These are phyloP conservation scores for Ariolimax columbianus DNA, from an alignment of 2,888 invertebrate genomes.

Conservation along the genomic window DNA sequence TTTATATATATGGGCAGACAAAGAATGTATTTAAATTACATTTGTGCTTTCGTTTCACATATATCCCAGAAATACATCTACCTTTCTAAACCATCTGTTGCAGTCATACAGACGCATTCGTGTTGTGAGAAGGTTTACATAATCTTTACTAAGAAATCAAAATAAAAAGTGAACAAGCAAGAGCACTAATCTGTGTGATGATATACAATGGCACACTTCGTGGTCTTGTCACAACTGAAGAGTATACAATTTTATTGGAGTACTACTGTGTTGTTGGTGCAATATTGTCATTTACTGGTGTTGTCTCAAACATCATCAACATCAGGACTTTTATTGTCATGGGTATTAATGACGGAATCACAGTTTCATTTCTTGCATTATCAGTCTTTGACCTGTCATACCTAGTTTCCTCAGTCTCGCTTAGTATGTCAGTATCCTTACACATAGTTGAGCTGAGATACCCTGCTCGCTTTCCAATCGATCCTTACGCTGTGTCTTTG, in stretches of 20 bases:
- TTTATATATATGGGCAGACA: no score
- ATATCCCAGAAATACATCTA: no score
- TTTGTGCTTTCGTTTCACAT: no score
- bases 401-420: not conserved
- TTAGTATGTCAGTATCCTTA: not conserved
- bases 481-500: not conserved
- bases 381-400: not conserved
- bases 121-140: no score
- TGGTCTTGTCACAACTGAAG: not conserved
- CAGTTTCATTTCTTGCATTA: constrained; percentile 14
- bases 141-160: no score
- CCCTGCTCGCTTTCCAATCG: not conserved
- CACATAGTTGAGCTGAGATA: not conserved
- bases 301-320: constrained; percentile 22
- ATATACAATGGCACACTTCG: not conserved
- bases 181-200: no score
- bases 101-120: no score
- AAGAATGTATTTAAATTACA: no score
- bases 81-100: no score
- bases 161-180: no score
- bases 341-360: constrained; percentile 17
- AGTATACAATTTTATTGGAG: not conserved
- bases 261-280: not conserved
- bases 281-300: not conserved
- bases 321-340: constrained; percentile 20